phyloP scores from a whole-genome alignment of 1,140 invertebrate species.

The Orussus abietinus region DNA sequence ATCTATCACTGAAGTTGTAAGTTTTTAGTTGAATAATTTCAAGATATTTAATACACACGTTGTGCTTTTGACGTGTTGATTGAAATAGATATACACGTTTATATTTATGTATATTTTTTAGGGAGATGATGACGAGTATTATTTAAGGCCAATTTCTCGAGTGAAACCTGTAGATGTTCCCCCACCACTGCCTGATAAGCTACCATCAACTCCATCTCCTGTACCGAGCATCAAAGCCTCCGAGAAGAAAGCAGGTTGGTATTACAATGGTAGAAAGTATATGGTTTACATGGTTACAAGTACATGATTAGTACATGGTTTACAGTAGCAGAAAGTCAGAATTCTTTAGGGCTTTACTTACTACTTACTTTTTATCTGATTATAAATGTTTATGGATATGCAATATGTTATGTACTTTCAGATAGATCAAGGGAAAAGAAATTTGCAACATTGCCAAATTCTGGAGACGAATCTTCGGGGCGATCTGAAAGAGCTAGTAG shows the following conservation, averaged over 20 bases:
- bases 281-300: no score
- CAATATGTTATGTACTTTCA: no score
- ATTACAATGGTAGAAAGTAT: no score
- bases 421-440: constrained; percentile 48
- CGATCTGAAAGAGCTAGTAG: constrained; percentile 36
- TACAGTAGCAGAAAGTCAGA: no score
- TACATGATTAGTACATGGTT: no score
- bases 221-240: no score
- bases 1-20: constrained; percentile 42
- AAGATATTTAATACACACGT: constrained; percentile 3
- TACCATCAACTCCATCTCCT: constrained; percentile 16
- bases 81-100: not conserved
- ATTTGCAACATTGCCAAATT: constrained; percentile 38
- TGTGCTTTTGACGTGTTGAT: not conserved
- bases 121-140: constrained; percentile 33
- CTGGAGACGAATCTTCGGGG: constrained; percentile 29
- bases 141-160: constrained; percentile 21
- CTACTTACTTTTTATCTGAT: no score
- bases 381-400: no score
- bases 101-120: constrained; percentile 13
- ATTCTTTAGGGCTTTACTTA: no score
- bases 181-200: constrained; percentile 36
- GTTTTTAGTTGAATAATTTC: constrained; percentile 9
- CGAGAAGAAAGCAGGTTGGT: no score
- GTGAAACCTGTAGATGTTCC: constrained; percentile 1